Base-by-base conservation (phyloP, 2,797 vertebrate species). In the Acipenser ruthenus region DNA sequence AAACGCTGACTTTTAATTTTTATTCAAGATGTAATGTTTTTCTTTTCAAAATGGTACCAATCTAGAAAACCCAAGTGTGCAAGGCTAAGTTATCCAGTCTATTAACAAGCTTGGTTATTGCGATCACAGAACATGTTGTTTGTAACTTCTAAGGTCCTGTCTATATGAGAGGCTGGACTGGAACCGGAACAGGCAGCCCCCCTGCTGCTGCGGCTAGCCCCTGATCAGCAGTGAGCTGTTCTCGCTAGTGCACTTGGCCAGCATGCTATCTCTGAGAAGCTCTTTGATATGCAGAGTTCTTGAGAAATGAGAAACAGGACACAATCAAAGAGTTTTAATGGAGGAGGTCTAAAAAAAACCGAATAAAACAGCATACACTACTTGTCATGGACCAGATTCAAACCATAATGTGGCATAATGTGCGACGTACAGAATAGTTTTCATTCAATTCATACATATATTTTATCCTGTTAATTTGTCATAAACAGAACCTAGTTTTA, bases 281-380 rank as follows among this genome's bases (percentile, higher is more conserved):
- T 83, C 89, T 91, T 91, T 91, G 89, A 91, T 90, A 90, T 89
- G 77, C 77, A 80, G 77, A 84, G 84, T 83, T 89, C 85, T 85
- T 82, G 90, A 91, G 89, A 89, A 89, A 89, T 90, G 85, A 89
- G 84, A 89, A 90, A 84, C 85, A 84, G 87, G 87, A 87, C 60
- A 63, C 80, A 83, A 88, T 90, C 89, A 91, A 91, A 90, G 89
- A 81, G 79, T 87, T 88, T 77, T 78, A 83, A 85, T 84, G 83
- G 80, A 37, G 23, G 23, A 37, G 23, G 4, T 37, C 23, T 37
- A 37, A 37, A 37, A 37, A 4, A 37, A 2, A 37, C 0, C 2
- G 23, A 37, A 37, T 37, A 37, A 37, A 37, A 37, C 23, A 37
- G 23, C 23, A 37, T 37, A 37, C 23, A 37, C 4, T 37, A 37